Evolutionary conservation across 1,140 invertebrate genomes (phyloP), one percentile per base, ranked within the genome.

Genomic region (Ceratosolen solmsi): DNA sequence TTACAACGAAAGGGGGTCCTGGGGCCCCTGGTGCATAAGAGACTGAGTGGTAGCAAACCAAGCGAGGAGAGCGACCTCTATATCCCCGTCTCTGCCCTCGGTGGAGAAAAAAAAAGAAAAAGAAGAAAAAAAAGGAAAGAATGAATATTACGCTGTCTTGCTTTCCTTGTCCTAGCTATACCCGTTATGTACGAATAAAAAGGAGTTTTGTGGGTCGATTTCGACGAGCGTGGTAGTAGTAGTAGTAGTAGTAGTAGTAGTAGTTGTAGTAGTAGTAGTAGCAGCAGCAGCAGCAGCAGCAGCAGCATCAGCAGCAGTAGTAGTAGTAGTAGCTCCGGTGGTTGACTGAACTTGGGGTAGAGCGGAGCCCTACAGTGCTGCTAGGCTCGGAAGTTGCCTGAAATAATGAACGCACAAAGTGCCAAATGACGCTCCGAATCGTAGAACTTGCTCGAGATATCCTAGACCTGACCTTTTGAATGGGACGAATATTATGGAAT

Each of bases 351-450:
- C n/a, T n/a, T n/a, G n/a, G n/a, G n/a, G n/a, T n/a, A n/a, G n/a
- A n/a, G n/a, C n/a, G n/a, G n/a, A n/a, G n/a, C n/a, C n/a, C n/a
- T n/a, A n/a, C n/a, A n/a, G n/a, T n/a, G n/a, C n/a, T n/a, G n/a
- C n/a, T n/a, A n/a, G n/a, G 25, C 56, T 27, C 38, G 22, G 30
- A 46, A 17, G 22, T 36, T 0, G 30, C 8, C 11, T 30, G 58
- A 68, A 72, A 79, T 79, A 72, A 79, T 79, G 36, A 71, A 72
- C 30, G 27, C 51, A 60, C 54, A 72, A 65, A 68, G 46, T 78
- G 49, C 51, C 33, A n/a, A n/a, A n/a, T n/a, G n/a, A n/a, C n/a
- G n/a, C n/a, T 1, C 17, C 51, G 77, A 71, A 13, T 49, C 63
- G 15, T 54, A 3, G 33, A 49, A 22, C 5, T 75, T 38, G 17